phyloP scores from a whole-genome alignment of 2,113 vertebrate species.

The Odocoileus virginianus region DNA sequence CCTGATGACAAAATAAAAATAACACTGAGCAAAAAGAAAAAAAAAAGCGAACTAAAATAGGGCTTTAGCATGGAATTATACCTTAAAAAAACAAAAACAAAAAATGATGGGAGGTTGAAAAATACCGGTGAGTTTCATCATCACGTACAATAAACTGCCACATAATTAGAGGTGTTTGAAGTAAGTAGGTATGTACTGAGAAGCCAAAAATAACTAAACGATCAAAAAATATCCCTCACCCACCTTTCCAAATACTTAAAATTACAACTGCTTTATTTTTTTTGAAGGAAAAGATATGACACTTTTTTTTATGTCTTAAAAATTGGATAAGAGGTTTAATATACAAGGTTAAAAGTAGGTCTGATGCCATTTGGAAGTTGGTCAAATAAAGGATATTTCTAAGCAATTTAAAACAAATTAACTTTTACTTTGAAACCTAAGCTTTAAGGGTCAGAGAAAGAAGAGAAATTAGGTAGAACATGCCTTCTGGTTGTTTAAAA shows the following conservation, averaged over 20 bases:
- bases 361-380: background rate
- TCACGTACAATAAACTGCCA: background rate
- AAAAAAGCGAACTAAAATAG: background rate
- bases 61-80: background rate
- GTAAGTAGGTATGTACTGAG: background rate
- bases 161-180: background rate
- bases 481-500: background rate
- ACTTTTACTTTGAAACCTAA: background rate
- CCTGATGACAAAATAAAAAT: background rate
- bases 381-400: background rate
- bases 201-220: background rate
- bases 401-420: background rate
- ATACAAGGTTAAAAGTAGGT: background rate
- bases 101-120: background rate
- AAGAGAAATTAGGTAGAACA: background rate
- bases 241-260: background rate
- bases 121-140: background rate
- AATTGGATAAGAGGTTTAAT: background rate
- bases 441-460: background rate
- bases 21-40: background rate
- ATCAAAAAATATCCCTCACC: background rate
- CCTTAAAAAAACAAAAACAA: background rate
- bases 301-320: background rate
- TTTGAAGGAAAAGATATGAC: background rate
- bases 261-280: background rate